Conservation (phyloP, 2,888 invertebrate species). For the Taenaris catops region DNA sequence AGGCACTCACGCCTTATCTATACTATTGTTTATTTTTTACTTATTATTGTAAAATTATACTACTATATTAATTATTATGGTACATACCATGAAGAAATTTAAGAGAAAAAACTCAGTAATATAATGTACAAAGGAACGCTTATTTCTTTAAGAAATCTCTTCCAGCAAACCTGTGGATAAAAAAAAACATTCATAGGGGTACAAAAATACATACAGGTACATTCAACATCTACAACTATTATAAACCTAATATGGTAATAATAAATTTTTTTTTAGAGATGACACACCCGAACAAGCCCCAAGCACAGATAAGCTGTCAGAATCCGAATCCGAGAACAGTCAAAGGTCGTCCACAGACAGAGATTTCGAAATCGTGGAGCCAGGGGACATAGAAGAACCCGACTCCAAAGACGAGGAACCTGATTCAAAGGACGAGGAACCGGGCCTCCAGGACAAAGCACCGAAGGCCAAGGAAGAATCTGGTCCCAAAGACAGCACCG, state of each 20-base stretch:
- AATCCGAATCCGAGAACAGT: constrained; percentile 90
- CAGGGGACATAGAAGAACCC: constrained; percentile 81
- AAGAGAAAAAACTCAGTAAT: too few relatives aligned
- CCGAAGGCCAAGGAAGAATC: constrained; percentile 3
- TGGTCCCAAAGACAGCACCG: constrained; percentile 2
- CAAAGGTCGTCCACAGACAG: constrained; percentile 90
- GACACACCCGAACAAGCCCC: constrained; percentile 26
- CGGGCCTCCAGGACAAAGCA: background rate
- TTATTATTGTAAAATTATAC: too few relatives aligned
- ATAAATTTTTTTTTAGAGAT: constrained; percentile 28
- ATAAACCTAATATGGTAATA: background rate
- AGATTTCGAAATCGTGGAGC: constrained; percentile 93
- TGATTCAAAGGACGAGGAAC: background rate
- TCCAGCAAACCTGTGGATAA: too few relatives aligned
- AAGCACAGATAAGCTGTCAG: constrained; percentile 74
- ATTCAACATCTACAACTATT: too few relatives aligned
- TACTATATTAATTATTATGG: too few relatives aligned
- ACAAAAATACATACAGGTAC: too few relatives aligned
- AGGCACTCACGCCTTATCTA: too few relatives aligned
- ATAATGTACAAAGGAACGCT: too few relatives aligned
- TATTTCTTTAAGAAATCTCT: too few relatives aligned
- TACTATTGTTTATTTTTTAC: too few relatives aligned
- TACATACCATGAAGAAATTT: too few relatives aligned
- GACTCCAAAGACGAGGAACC: constrained; percentile 1
- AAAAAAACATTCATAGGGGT: too few relatives aligned